Evolutionary conservation across 2,888 invertebrate genomes (phyloP).

Genomic region (Aplocera efformata): DNA sequence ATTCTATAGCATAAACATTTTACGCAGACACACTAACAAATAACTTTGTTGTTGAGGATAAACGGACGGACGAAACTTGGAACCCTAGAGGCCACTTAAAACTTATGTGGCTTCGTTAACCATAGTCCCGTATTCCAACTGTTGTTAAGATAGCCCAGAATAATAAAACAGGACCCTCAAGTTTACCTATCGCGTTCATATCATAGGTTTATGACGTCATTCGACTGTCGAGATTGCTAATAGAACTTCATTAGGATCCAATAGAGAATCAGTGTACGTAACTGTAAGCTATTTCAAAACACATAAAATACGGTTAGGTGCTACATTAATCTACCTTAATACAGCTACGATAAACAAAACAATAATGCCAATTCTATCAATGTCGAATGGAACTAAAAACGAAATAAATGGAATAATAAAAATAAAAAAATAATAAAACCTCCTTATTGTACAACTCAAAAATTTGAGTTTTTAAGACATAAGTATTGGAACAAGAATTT

Average conservation of each 20-base stretch:
- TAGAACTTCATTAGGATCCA: slow-evolving; percentile 1
- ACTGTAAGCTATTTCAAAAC: no score
- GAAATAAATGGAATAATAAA: no score
- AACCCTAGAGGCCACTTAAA: slow-evolving; percentile 73
- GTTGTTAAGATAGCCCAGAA: slow-evolving; percentile 51
- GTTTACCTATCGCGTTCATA: slow-evolving; percentile 15
- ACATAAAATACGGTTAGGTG: no score
- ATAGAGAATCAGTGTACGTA: not conserved
- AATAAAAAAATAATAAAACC: no score
- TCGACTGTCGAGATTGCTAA: slow-evolving; percentile 6
- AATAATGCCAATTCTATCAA: no score
- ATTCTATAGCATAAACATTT: slow-evolving; percentile 59
- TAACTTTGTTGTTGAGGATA: slow-evolving; percentile 71
- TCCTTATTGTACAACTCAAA: no score
- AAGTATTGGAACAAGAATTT: no score
- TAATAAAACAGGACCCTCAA: slow-evolving; percentile 41
- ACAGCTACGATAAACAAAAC: no score
- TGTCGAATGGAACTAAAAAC: no score
- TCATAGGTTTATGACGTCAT: slow-evolving; percentile 16
- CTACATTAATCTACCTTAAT: no score
- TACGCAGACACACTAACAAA: slow-evolving; percentile 63
- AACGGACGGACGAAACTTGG: slow-evolving; percentile 65
- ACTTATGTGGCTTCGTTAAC: slow-evolving; percentile 76
- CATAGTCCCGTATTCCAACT: slow-evolving; percentile 58
- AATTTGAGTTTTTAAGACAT: no score